phyloP scores from a whole-genome alignment of 2,888 invertebrate species.

The Cosmopolites sordidus region DNA sequence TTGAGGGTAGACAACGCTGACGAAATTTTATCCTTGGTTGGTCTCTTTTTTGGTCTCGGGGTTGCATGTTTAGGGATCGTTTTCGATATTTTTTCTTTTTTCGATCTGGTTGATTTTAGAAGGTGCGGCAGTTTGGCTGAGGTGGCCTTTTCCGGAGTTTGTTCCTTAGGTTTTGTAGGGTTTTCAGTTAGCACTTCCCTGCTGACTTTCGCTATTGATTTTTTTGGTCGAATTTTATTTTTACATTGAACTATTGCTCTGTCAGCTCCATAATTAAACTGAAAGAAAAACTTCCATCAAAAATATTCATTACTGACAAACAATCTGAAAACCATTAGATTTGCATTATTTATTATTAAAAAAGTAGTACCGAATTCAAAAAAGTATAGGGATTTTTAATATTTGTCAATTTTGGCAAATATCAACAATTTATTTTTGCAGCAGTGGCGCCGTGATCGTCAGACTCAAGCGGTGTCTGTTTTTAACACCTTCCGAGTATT shows the following conservation, averaged over 20 bases:
- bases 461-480: too few species aligned
- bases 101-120: not conserved
- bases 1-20: slow-evolving; percentile 11
- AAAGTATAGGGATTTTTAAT: too few species aligned
- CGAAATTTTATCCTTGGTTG: slow-evolving; percentile 10
- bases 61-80: not conserved
- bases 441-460: too few species aligned
- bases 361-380: too few species aligned
- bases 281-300: too few species aligned
- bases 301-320: too few species aligned
- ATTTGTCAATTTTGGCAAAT: too few species aligned
- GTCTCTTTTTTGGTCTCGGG: slow-evolving; percentile 4
- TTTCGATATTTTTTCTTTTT: not conserved
- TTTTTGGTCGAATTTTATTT: slow-evolving; percentile 22
- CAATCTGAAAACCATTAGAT: too few species aligned
- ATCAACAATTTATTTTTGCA: too few species aligned
- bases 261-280: slow-evolving; percentile 17
- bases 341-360: too few species aligned
- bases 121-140: not conserved
- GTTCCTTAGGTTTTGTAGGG: not conserved
- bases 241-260: slow-evolving; percentile 16
- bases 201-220: slow-evolving; percentile 3
- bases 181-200: slow-evolving; percentile 3
- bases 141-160: not conserved
- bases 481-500: too few species aligned